Base-by-base conservation (phyloP, 2,113 vertebrate genomes). In the Ctenodactylus gundi region DNA sequence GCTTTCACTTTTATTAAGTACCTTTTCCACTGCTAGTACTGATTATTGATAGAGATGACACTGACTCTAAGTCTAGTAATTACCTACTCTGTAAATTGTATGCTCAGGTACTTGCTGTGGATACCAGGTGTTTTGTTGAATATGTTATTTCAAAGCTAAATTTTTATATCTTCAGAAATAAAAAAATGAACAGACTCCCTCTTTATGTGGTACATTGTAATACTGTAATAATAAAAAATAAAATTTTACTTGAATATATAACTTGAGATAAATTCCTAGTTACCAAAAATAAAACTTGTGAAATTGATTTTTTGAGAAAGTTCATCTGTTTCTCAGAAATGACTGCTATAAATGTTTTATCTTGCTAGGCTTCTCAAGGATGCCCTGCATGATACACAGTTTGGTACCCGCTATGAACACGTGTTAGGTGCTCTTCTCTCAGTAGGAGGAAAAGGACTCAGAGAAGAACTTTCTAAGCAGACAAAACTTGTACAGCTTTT, bases 341-440 rank as follows among this genome's bases (percentile, higher is more conserved):
- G 20, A 39, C 76, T 96, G 91, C 97, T 20, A 31, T 93, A 49
- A 20, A 57, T 97, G 41, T 94, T 87, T 96, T 98, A 55, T 77
- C 96, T 0, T 98, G 96, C 97, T 97, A 99, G 99, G 99, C 98
- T 99, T 96, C 98, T 99, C 88, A 99, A 99, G 95, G 99, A 99
- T 88, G 99, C 99, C 0, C 98, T 99, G n/a, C 98, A 99, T 97
- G 99, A 99, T 90, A 97, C 98, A 0, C 98, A 98, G 80, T 99
- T 99, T 97, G 99, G 99, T 34, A 78, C 98, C 85, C 98, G 99
- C 39, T 99, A 99, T 57, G 99, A 99, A 93, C 98, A 98, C 64
- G 97, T 99, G 91, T 98, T 99, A 93, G 99, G 99, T 53, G 99
- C 99, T 91, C 98, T 99, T 96, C 98, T 99, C 95, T 99, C 99